These are phyloP conservation scores for Stenodera caucasica DNA, from an alignment of 2,888 invertebrate species.

Conservation along the genomic window DNA sequence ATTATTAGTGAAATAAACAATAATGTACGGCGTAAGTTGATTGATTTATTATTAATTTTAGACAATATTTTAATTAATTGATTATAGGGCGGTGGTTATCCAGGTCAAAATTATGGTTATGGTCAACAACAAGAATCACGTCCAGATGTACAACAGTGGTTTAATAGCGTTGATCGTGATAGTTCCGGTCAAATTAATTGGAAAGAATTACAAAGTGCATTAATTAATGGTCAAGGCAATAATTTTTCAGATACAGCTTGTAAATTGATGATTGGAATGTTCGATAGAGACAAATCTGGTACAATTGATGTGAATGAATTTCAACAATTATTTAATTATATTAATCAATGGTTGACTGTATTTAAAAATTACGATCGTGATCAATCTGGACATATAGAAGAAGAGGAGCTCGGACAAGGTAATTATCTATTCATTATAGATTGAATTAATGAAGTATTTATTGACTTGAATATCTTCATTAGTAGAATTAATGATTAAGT, in stretches of 20 bases:
- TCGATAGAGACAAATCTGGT: conserved; percentile 82
- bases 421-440: conserved; percentile 25
- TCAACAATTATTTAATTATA: conserved; percentile 81
- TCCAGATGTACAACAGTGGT: conserved; percentile 84
- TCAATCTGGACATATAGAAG: conserved; percentile 82
- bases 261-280: conserved; percentile 88
- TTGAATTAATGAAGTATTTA: no score
- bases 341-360: conserved; percentile 85
- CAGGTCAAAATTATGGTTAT: conserved; percentile 18
- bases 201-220: conserved; percentile 73
- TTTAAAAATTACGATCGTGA: conserved; percentile 87
- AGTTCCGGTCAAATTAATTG: conserved; percentile 80
- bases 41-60: not conserved
- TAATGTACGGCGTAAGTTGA: not conserved
- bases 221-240: conserved; percentile 84
- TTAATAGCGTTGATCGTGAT: conserved; percentile 79
- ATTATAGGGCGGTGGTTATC: conserved; percentile 9
- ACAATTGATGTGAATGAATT: conserved; percentile 83
- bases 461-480: not conserved
- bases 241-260: conserved; percentile 82
- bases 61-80: not conserved
- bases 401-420: conserved; percentile 76
- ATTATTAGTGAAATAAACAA: not conserved
- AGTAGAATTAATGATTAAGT: not conserved
- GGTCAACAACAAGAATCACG: conserved; percentile 54